Evolutionary conservation across 2,797 vertebrate genomes (phyloP), one percentile per base, ranked within the genome.

Genomic region (Oophaga sylvatica): DNA sequence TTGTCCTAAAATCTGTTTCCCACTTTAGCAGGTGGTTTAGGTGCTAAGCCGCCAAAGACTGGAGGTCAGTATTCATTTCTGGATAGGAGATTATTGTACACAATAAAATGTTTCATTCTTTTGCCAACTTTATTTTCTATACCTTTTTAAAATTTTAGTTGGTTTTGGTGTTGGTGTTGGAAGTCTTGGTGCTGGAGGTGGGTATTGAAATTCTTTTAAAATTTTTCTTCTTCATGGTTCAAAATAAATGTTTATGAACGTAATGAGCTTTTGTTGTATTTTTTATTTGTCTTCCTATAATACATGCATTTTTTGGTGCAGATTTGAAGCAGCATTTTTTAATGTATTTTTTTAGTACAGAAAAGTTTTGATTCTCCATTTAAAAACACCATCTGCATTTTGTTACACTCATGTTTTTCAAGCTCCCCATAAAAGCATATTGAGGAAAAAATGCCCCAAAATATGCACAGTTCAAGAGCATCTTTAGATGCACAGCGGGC

Each of bases 11-110:
- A 56, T 57, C 2, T 57, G 15, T 73, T 70, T 70, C 15, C 45
- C 9, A 7, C 48, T 83, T 78, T 62, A 5, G 20, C 80, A 83
- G 86, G 80, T 20, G 81, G 81, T 29, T 70, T 71, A 62, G 84
- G 76, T 20, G 87, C 57, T 35, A 88, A 88, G 59, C 87, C 87
- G 81, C 87, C 87, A 73, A 88, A 88, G 57, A 80, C 67, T 29
- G 87, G 87, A 88, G 87, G 87, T 88, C 26, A 35, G 82, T 84
- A 26, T 12, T 59, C 5, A 35, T 22, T 15, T 31, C 20, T 22
- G 7, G 0, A 68, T 11, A 67, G 2, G 13, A 15, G 13, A 29
- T 16, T 77, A 7, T 22, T 78, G 31, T 7, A 41, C 2, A 48
- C 31, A 11, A 48, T 75, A 13, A n/a, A 35, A 67, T 68, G 17